Evolutionary conservation across 30 jellyfish, hydroid and myxozoan species (phyloP), one percentile per base, ranked within the genome.

Genomic region (Chironex yamaguchii): DNA sequence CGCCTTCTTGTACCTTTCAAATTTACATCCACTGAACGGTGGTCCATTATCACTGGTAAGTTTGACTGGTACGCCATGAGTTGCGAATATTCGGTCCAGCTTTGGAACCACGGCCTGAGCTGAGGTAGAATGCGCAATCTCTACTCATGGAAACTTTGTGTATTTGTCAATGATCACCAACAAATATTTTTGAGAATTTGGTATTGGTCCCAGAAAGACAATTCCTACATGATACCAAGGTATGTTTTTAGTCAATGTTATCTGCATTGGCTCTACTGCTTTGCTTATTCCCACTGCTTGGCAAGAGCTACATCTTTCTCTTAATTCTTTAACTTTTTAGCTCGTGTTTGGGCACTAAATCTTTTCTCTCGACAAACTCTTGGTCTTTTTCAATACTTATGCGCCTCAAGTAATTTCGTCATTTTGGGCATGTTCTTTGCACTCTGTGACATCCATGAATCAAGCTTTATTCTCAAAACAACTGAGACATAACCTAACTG

Each of bases 121-220:
- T 73, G 91, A 34, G 23, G 95, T 71, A 81, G 86, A 80, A 34
- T 81, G 81, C 65, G 67, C 90, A 29, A 89, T 58, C 27, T 78
- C 94, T 21, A 89, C 72, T 36, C 54, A 91, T 50, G 97, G 95
- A 81, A 49, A 89, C 52, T 48, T 49, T 58, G 52, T 63, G n/a
- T 51, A 54, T 49, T 52, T 72, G 51, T 82, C 97, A 31, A 81
- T 71, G 12, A 81, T 76, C 11, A 71, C 91, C 21, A 80, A n/a
- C 32, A 79, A 66, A 64, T 70, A 81, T 51, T 53, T 76, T 17
- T 73, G 84, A 2, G 92, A 35, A 74, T 88, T 51, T 26, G 95
- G 91, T 11, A 81, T 50, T 6, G 91, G 91, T 66, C 97, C 91
- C 29, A 71, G 85, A 71, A 80, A 89, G 84, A 78, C 90, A 30